These are phyloP conservation scores for Falco naumanni DNA, from an alignment of 2,797 vertebrate species.

Conservation along the genomic window DNA sequence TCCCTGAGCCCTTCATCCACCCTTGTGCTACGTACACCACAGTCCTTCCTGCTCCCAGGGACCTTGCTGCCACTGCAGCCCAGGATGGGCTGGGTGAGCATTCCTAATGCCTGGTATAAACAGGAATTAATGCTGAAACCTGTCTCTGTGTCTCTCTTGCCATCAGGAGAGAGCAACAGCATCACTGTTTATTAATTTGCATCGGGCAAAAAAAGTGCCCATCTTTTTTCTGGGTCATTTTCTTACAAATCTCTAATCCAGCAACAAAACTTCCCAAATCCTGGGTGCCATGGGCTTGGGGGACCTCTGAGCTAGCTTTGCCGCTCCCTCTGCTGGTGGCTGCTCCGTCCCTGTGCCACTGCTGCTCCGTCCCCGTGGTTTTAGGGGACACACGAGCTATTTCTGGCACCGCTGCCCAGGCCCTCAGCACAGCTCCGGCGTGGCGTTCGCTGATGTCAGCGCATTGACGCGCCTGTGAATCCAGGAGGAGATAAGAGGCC, in stretches of 20 bases:
- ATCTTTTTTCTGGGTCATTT: background rate
- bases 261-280: background rate
- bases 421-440: background rate
- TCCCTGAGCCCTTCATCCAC: background rate
- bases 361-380: fast-evolving
- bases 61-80: background rate
- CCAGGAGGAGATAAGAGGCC: background rate
- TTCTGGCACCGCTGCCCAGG: background rate
- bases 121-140: fast-evolving
- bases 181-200: fast-evolving
- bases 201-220: background rate
- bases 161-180: background rate
- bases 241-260: background rate
- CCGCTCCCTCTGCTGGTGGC: constrained; percentile 25
- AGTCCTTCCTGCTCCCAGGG: background rate
- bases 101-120: background rate
- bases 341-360: background rate
- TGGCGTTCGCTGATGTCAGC: background rate
- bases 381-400: fast-evolving
- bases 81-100: fast-evolving
- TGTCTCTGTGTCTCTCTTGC: background rate
- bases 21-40: background rate
- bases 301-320: background rate
- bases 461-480: background rate
- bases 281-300: fast-evolving